Percentiles rank a stretch among this genome's conserved stretches.
Evolutionary conservation across 1,140 invertebrate genomes (phyloP).

Genomic region (Zaprionus inermis): DNA sequence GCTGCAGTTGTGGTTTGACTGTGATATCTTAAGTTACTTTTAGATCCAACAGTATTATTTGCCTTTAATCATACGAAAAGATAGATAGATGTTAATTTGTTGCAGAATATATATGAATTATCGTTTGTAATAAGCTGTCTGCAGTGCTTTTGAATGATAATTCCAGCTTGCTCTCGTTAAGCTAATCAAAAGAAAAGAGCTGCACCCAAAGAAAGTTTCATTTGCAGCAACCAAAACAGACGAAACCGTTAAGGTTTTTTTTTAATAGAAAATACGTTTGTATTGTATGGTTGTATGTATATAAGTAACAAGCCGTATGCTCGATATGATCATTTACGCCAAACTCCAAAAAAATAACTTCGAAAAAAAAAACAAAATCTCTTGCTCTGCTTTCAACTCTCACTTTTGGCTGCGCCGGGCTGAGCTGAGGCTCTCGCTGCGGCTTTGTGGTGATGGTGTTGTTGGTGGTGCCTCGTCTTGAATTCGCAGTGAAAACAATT

Average conservation of each 20-base stretch:
- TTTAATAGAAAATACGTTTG: constrained; percentile 52
- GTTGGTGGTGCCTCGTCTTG: neutral
- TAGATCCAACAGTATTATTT: no score
- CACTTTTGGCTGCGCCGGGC: constrained; percentile 57
- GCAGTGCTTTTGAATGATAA: no score
- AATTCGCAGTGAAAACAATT: constrained; percentile 58
- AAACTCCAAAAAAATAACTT: constrained; percentile 42
- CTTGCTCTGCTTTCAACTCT: constrained; percentile 57
- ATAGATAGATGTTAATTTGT: no score
- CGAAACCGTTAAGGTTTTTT: constrained; percentile 59
- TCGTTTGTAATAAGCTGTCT: no score
- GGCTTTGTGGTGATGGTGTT: no score
- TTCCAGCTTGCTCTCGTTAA: constrained; percentile 50
- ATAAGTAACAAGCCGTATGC: constrained; percentile 30
- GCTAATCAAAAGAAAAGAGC: constrained; percentile 11
- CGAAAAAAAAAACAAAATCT: constrained; percentile 65
- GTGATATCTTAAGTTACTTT: no score
- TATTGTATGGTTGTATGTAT: constrained; percentile 5
- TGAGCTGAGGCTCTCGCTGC: constrained; percentile 34
- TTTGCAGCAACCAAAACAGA: constrained; percentile 36
- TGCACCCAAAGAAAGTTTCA: constrained; percentile 61
- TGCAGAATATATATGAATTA: no score
- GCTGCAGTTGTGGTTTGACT: no score
- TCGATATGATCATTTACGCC: constrained; percentile 57
- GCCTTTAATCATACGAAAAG: no score